phyloP scores from a whole-genome alignment of 2,113 vertebrate species.

The Tylochromis polylepis region DNA sequence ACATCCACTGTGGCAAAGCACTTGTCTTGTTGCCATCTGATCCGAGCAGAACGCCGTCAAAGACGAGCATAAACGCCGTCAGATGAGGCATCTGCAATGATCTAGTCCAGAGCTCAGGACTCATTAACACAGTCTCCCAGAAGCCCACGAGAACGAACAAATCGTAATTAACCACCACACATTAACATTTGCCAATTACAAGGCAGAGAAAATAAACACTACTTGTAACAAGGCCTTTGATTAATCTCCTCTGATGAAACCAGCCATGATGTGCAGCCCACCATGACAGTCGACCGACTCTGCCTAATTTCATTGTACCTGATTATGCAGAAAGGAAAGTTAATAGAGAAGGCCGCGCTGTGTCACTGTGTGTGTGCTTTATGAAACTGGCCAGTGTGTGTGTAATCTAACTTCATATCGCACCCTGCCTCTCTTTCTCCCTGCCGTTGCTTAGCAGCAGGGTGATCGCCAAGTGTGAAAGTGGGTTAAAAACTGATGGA shows the following conservation, averaged over 20 bases:
- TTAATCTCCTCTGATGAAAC: not conserved
- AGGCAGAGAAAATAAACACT: not conserved
- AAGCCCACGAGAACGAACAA: not conserved
- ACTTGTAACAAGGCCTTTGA: not conserved
- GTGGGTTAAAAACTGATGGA: not conserved
- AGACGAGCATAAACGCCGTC: not conserved
- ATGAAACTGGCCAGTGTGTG: not conserved
- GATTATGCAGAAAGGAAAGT: constrained; percentile 41
- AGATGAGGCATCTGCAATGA: not conserved
- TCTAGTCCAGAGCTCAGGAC: not conserved
- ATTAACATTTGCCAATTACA: not conserved
- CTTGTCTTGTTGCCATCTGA: not conserved
- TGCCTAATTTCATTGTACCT: constrained; percentile 22
- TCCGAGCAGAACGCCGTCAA: rapidly evolving
- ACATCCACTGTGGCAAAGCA: not conserved
- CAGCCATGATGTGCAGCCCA: not conserved
- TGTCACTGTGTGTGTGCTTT: not conserved
- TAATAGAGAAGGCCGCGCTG: not conserved
- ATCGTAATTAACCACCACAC: not conserved
- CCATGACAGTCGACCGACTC: not conserved
- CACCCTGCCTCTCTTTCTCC: not conserved
- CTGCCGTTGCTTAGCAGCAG: constrained; percentile 44
- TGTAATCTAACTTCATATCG: constrained; percentile 27
- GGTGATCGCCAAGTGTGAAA: not conserved
- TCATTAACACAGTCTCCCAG: not conserved